These are phyloP conservation scores for Drosophila trapezifrons DNA, from an alignment of 1,140 invertebrate species.

Conservation along the genomic window DNA sequence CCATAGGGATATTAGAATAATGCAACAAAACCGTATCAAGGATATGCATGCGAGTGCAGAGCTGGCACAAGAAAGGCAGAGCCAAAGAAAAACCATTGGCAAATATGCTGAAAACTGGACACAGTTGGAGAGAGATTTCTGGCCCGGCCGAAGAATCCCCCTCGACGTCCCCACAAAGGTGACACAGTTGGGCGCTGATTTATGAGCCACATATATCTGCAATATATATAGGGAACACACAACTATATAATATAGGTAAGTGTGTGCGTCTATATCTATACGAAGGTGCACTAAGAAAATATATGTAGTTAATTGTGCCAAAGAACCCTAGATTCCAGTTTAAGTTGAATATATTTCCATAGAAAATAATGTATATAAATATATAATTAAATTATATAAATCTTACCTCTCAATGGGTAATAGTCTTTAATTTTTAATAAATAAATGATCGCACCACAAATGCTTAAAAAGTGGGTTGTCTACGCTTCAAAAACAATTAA, in stretches of 20 bases:
- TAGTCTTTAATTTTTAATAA: background rate
- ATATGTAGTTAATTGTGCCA: background rate
- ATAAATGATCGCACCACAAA: background rate
- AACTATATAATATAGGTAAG: slow-evolving; percentile 35
- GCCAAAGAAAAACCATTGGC: slow-evolving; percentile 58
- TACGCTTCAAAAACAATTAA: too few species aligned
- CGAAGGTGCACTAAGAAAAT: slow-evolving; percentile 4
- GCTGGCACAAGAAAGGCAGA: slow-evolving; percentile 22
- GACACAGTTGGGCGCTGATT: slow-evolving; percentile 57
- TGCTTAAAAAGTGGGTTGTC: too few species aligned
- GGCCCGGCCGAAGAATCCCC: slow-evolving; percentile 7
- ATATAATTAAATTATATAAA: background rate
- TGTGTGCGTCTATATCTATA: slow-evolving; percentile 14
- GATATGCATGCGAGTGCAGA: slow-evolving; percentile 58
- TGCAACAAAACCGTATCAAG: slow-evolving; percentile 60
- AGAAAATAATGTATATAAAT: background rate
- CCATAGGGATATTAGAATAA: slow-evolving; percentile 73
- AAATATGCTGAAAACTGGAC: slow-evolving; percentile 61
- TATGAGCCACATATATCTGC: slow-evolving; percentile 52
- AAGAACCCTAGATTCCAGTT: background rate
- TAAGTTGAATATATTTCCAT: background rate
- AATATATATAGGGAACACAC: slow-evolving; percentile 33
- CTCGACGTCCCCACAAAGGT: slow-evolving; percentile 16
- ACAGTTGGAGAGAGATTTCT: slow-evolving; percentile 18
- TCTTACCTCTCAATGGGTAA: too few species aligned